Percentiles rank a stretch among this genome's conserved stretches.
Evolutionary conservation across 2,797 vertebrate species (phyloP).

Genomic region (Aphelocoma californica): DNA sequence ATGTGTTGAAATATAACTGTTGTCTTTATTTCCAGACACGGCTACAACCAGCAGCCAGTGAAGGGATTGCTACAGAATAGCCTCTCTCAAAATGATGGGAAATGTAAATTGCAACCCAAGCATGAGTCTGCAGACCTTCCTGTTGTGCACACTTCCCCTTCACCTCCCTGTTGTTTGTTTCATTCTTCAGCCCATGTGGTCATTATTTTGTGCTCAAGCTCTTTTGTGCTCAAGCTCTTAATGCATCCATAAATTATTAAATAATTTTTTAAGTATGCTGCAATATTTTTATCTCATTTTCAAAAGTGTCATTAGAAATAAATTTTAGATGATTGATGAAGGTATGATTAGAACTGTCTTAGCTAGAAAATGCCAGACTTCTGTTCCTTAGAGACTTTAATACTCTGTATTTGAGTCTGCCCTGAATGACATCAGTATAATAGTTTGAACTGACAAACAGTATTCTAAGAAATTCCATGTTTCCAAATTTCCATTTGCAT

Average conservation of each 20-base stretch:
- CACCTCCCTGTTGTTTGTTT: background rate
- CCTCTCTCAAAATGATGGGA: background rate
- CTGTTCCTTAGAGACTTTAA: background rate
- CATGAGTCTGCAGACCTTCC: background rate
- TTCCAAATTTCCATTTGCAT: slow-evolving; percentile 12
- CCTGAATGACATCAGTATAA: slow-evolving; percentile 15
- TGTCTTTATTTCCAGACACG: background rate
- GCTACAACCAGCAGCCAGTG: background rate
- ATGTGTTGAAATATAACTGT: background rate
- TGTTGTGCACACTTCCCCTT: background rate
- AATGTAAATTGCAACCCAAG: background rate
- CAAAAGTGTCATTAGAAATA: background rate
- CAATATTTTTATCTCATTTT: background rate
- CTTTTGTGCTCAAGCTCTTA: background rate
- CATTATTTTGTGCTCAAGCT: background rate
- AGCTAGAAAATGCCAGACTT: background rate
- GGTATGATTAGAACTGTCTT: background rate
- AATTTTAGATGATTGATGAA: background rate
- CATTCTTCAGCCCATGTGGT: background rate
- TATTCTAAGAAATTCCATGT: slow-evolving; percentile 28
- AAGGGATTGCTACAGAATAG: background rate
- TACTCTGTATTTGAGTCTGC: background rate
- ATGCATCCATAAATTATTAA: background rate
- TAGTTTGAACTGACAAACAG: background rate
- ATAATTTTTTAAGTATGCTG: background rate